phyloP scores from a whole-genome alignment of 2,113 vertebrate species.

The Columba livia region DNA sequence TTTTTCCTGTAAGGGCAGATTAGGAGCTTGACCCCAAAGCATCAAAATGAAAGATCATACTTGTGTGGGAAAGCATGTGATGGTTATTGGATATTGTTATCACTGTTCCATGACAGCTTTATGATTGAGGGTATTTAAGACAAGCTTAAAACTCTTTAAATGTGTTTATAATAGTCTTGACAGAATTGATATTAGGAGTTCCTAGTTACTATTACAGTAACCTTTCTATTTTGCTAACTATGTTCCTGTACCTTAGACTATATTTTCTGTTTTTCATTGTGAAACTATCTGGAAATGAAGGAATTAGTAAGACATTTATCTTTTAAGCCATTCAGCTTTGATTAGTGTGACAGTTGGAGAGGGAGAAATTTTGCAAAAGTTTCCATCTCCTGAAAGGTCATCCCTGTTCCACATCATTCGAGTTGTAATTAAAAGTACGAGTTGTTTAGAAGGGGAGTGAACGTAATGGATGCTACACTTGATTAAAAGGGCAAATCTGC shows the following conservation, averaged over 20 bases:
- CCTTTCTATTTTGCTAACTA: background rate
- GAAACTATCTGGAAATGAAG: background rate
- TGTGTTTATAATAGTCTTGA: background rate
- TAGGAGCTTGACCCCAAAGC: background rate
- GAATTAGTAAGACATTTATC: background rate
- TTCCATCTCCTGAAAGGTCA: background rate
- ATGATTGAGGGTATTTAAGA: background rate
- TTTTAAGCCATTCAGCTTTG: background rate
- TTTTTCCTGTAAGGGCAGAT: background rate
- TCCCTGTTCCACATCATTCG: background rate
- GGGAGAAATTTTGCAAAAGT: background rate
- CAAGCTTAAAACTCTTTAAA: background rate
- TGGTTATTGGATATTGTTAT: background rate
- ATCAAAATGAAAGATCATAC: background rate
- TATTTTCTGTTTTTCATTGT: background rate
- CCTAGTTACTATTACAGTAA: background rate
- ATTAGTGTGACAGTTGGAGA: slow-evolving; percentile 1
- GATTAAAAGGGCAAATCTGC: slow-evolving; percentile 11
- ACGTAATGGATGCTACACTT: background rate
- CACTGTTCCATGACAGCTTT: background rate
- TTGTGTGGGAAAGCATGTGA: background rate
- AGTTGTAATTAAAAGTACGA: slow-evolving; percentile 18
- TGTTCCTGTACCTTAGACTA: background rate
- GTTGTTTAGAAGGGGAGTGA: background rate
- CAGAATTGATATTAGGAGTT: background rate